Evolutionary conservation across 1,140 invertebrate genomes (phyloP).

Genomic region (Limonius californicus): DNA sequence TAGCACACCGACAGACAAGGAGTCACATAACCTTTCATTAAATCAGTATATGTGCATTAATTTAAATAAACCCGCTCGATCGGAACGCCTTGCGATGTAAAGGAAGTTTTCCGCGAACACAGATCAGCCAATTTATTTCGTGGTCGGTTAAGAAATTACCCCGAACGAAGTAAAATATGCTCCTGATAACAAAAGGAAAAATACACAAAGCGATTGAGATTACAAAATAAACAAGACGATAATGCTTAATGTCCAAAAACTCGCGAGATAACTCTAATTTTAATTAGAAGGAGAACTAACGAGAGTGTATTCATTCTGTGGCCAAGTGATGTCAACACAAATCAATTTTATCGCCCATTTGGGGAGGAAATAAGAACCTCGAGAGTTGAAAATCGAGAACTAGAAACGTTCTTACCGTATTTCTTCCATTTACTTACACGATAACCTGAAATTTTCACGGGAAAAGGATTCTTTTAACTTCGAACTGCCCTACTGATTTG

Average conservation of each 20-base stretch:
- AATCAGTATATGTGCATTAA: not conserved
- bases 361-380: conserved; percentile 1
- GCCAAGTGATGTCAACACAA: conserved; percentile 8
- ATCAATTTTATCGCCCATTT: conserved; percentile 10
- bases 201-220: too few species aligned
- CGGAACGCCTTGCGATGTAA: too few species aligned
- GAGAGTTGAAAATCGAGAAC: conserved; percentile 4
- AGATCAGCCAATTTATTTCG: too few species aligned
- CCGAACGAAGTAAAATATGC: too few species aligned
- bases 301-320: not conserved
- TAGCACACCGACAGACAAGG: not conserved
- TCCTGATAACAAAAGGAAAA: too few species aligned
- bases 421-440: not conserved
- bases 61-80: too few species aligned
- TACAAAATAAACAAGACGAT: too few species aligned
- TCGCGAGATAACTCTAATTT: not conserved
- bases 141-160: too few species aligned
- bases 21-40: not conserved
- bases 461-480: too few species aligned
- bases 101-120: too few species aligned
- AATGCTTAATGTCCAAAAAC: not conserved
- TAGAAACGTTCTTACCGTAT: conserved; percentile 5
- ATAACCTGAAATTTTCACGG: not conserved
- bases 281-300: conserved; percentile 7
- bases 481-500: too few species aligned